Base-by-base conservation (phyloP, 1,140 invertebrate genomes). In the Drosophila biarmipes region DNA sequence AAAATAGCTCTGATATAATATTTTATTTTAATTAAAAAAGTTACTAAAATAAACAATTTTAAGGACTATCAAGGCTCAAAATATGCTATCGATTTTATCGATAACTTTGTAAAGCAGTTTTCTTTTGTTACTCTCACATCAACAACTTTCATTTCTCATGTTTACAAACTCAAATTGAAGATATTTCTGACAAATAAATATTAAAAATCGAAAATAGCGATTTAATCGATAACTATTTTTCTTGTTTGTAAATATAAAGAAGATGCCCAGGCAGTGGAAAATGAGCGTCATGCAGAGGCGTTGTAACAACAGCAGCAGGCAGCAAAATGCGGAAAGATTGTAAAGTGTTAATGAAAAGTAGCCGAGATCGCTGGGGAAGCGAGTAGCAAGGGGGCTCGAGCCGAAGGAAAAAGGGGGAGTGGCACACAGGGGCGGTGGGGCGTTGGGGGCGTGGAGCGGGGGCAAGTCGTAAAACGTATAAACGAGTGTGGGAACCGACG, bases 291-390 rank as follows among this genome's bases (percentile, higher is more conserved):
- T 71, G 67, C 67, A 71, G 66, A 68, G 66, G 66, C 67, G 68
- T 73, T 73, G 71, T 73, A 73, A 62, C 67, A 58, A 49, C 54
- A 58, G 24, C 42, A 19, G 49, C 31, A 11, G 53, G 61, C 80
- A 75, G 56, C 81, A 85, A 85, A 82, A 87, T 73, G 84, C 84
- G 78, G 78, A 87, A 87, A 86, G 82, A 87, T 87, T 86, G 82
- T 86, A 75, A 87, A 87, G 82, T 87, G 82, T 87, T 87, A 87
- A 87, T 87, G 82, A 87, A 87, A 87, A 87, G 82, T 89, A 87
- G 84, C 75, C 49, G 63, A 49, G 63, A 66, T 66, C 62, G 58
- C 24, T 34, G 59, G 24, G 8, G 48, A 48, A 66, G 57, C 53
- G 45, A 48, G 24, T 27, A 46, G 38, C 52, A 57, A 40, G 55